Evolutionary conservation across 2,888 invertebrate species (phyloP).

Genomic region (Heterodera filipjevi): DNA sequence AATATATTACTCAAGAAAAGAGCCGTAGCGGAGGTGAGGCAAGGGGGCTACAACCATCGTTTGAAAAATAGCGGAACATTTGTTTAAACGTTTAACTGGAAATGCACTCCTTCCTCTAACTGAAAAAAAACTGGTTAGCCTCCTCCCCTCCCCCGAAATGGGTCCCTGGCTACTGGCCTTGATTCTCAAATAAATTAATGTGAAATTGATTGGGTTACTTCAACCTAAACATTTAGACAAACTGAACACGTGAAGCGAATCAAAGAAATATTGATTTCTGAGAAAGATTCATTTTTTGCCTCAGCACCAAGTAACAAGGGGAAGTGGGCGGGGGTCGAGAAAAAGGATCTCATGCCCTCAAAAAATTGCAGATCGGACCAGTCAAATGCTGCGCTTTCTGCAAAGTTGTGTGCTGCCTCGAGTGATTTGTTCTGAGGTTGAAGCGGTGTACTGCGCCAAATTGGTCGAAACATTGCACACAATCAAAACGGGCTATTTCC

Average conservation of each 20-base stretch:
- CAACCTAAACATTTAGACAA: slow-evolving; percentile 72
- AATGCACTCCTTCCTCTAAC: too few relatives aligned
- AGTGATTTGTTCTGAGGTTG: slow-evolving; percentile 91
- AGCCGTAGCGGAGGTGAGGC: too few relatives aligned
- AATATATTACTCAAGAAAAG: too few relatives aligned
- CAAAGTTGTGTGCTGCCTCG: slow-evolving; percentile 95
- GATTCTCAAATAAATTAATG: too few relatives aligned
- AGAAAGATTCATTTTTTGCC: slow-evolving; percentile 44
- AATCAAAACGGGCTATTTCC: slow-evolving; percentile 88
- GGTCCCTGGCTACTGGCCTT: too few relatives aligned
- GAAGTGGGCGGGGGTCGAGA: too few relatives aligned
- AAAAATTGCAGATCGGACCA: slow-evolving; percentile 25
- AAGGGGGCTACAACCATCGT: too few relatives aligned
- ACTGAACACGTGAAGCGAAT: slow-evolving; percentile 91
- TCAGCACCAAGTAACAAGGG: slow-evolving; percentile 32
- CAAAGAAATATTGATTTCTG: slow-evolving; percentile 32
- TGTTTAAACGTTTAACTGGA: too few relatives aligned
- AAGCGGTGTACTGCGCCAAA: slow-evolving; percentile 94
- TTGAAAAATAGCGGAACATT: too few relatives aligned
- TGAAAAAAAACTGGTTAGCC: too few relatives aligned
- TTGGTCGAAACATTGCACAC: slow-evolving; percentile 94
- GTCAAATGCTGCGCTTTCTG: slow-evolving; percentile 47
- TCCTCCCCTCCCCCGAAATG: too few relatives aligned
- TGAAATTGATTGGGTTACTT: too few relatives aligned
- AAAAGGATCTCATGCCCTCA: not conserved